Evolutionary conservation across 2,797 vertebrate genomes (phyloP).

Genomic region (Chanos chanos): DNA sequence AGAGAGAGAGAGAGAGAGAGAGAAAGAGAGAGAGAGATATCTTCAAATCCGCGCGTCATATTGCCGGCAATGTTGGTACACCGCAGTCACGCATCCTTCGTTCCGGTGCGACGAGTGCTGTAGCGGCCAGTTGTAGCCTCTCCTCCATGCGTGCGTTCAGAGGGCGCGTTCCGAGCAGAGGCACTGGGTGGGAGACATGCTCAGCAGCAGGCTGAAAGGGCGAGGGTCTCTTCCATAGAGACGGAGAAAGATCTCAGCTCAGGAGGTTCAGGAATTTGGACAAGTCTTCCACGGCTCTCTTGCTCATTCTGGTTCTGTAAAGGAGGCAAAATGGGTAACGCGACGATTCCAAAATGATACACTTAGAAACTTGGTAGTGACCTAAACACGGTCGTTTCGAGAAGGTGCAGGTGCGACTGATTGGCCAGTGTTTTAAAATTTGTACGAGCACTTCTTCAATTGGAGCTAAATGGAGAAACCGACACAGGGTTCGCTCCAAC

Average conservation of each 20-base stretch:
- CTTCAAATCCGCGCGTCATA: constrained; percentile 24
- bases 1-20: constrained; percentile 23
- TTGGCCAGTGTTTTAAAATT: constrained; percentile 30
- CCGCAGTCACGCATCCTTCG: constrained; percentile 43
- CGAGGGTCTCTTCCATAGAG: constrained; percentile 40
- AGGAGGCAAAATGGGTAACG: constrained; percentile 28
- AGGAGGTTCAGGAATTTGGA: constrained; percentile 37
- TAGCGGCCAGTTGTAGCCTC: constrained; percentile 39
- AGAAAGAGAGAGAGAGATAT: constrained; percentile 30
- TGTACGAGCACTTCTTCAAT: constrained; percentile 31
- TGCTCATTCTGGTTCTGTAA: constrained; percentile 13
- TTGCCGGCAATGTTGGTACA: constrained; percentile 19
- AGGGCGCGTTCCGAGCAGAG: constrained; percentile 12
- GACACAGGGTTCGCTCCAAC: constrained; percentile 48
- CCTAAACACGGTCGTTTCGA: constrained; percentile 24
- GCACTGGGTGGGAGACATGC: constrained; percentile 49
- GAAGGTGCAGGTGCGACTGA: constrained; percentile 20
- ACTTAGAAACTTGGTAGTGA: constrained; percentile 24
- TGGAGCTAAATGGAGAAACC: constrained; percentile 62
- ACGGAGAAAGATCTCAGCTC: constrained; percentile 31
- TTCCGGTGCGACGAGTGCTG: constrained; percentile 38
- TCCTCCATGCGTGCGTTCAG: constrained; percentile 29
- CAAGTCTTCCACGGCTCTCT: constrained; percentile 17
- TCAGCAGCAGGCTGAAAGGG: constrained; percentile 41
- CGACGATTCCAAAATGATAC: constrained; percentile 26